phyloP scores from a whole-genome alignment of 2,113 vertebrate species.

The Ariopsis seemanni region DNA sequence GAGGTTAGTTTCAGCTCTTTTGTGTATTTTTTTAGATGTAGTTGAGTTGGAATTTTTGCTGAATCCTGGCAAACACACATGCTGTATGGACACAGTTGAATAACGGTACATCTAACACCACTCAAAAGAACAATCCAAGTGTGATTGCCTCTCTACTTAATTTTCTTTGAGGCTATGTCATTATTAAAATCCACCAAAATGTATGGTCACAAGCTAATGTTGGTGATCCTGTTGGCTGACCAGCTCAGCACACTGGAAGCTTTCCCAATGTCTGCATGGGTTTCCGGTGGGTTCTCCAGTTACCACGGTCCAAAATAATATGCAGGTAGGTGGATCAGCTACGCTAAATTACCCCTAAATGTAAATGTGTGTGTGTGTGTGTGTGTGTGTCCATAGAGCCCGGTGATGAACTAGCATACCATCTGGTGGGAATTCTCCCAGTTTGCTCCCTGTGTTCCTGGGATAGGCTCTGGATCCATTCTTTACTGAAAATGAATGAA shows the following conservation, averaged over 20 bases:
- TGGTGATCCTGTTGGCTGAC: not conserved
- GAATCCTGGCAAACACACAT: not conserved
- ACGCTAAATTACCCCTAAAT: not conserved
- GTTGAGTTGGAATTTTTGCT: not conserved
- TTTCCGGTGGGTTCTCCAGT: not conserved
- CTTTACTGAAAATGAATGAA: not conserved
- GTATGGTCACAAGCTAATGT: not conserved
- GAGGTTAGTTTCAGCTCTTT: not conserved
- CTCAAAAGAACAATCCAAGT: not conserved
- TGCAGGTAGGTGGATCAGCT: not conserved
- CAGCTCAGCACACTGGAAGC: not conserved
- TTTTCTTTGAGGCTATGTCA: not conserved
- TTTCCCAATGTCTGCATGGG: not conserved
- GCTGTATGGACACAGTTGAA: not conserved
- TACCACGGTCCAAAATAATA: not conserved
- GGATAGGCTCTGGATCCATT: not conserved
- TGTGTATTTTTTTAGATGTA: not conserved
- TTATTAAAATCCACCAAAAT: not conserved
- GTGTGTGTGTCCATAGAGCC: not conserved
- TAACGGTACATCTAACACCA: not conserved
- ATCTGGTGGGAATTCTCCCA: not conserved
- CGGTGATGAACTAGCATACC: not conserved
- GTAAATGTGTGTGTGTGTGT: not conserved
- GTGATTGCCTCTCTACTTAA: not conserved
- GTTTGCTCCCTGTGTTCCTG: not conserved